phyloP scores from a whole-genome alignment of 2,888 invertebrate genomes.

The Parnassius orleans region DNA sequence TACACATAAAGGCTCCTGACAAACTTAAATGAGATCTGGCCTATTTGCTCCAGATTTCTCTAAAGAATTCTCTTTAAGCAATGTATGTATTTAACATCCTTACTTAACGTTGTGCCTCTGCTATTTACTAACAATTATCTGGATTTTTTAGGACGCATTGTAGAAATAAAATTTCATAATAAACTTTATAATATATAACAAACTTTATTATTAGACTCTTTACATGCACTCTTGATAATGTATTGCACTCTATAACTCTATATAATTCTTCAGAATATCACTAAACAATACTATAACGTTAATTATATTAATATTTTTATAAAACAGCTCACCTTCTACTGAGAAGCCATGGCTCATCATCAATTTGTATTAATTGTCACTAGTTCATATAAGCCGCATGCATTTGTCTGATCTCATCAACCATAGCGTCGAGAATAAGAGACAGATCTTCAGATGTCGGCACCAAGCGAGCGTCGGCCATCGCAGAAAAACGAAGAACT shows the following conservation, averaged over 20 bases:
- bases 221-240: too few relatives aligned
- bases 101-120: too few relatives aligned
- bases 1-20: too few relatives aligned
- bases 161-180: constrained; percentile 6
- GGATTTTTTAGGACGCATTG: neutral
- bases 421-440: constrained; percentile 60
- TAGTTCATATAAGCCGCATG: constrained; percentile 41
- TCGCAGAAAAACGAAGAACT: constrained; percentile 65
- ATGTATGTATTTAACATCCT: too few relatives aligned
- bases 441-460: constrained; percentile 51
- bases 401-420: constrained; percentile 52
- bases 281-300: too few relatives aligned
- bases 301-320: neutral
- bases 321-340: constrained; percentile 46
- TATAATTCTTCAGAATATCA: too few relatives aligned
- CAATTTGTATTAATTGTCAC: constrained; percentile 1
- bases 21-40: too few relatives aligned
- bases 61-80: too few relatives aligned
- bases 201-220: neutral
- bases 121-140: too few relatives aligned
- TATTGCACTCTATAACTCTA: too few relatives aligned
- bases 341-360: constrained; percentile 42
- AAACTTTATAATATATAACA: neutral
- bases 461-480: constrained; percentile 68
- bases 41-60: too few relatives aligned